Conservation (phyloP, 2,113 vertebrate genomes). For the Forbesichthys papilliferus region DNA sequence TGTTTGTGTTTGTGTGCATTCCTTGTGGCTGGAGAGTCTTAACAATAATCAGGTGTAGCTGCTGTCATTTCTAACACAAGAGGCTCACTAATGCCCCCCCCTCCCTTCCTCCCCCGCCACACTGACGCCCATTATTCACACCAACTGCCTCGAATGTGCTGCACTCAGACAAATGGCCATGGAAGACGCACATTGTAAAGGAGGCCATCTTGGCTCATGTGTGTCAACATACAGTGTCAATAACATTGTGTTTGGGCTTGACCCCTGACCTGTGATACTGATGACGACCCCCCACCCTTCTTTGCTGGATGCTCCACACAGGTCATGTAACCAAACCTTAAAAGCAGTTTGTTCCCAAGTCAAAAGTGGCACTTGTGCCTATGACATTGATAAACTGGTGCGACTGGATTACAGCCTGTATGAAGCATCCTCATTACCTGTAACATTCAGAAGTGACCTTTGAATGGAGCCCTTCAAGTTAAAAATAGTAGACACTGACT, state of each 20-base stretch:
- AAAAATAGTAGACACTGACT: background rate
- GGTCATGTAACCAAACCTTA: constrained; percentile 56
- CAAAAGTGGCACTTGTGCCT: constrained; percentile 11
- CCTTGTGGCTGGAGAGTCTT: constrained; percentile 59
- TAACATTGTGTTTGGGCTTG: constrained; percentile 60
- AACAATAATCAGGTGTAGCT: constrained; percentile 54
- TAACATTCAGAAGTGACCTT: constrained; percentile 26
- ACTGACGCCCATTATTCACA: background rate
- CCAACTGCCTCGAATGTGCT: background rate
- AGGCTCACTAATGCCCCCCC: constrained; percentile 23
- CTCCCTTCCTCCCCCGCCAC: constrained; percentile 39
- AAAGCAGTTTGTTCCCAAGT: constrained; percentile 34
- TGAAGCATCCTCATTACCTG: constrained; percentile 45
- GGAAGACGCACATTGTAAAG: constrained; percentile 36
- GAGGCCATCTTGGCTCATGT: constrained; percentile 51
- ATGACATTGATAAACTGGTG: constrained; percentile 18
- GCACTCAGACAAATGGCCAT: constrained; percentile 10
- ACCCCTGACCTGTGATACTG: constrained; percentile 61
- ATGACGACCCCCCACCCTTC: constrained; percentile 33
- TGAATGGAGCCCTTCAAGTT: constrained; percentile 70
- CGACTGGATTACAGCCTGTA: constrained; percentile 61
- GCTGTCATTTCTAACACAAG: constrained; percentile 53
- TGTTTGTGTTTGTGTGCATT: constrained; percentile 56
- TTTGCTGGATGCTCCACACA: constrained; percentile 53
- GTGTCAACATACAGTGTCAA: constrained; percentile 58